Evolutionary conservation across 2,113 vertebrate species (phyloP).

Genomic region (Equus przewalskii): DNA sequence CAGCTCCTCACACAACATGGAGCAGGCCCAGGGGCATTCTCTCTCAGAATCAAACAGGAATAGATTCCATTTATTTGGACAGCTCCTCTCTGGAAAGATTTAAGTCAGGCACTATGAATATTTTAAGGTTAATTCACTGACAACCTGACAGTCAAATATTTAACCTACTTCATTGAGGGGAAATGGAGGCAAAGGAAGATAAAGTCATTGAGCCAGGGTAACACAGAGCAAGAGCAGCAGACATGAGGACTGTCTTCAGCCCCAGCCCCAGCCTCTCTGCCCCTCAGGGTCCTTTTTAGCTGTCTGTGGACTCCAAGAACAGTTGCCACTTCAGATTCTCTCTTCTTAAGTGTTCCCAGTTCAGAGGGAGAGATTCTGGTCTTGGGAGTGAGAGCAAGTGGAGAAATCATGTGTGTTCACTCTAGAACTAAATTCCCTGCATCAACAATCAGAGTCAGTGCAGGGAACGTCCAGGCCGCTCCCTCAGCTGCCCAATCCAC

Average conservation of each 20-base stretch:
- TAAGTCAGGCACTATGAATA: neutral
- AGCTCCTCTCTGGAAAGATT: neutral
- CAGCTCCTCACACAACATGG: rapidly evolving
- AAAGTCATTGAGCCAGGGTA: neutral
- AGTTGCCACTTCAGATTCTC: neutral
- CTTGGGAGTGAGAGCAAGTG: neutral
- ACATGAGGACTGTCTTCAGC: too few species aligned
- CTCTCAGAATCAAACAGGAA: too few species aligned
- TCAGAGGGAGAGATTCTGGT: neutral
- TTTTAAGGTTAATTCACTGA: neutral
- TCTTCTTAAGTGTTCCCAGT: neutral
- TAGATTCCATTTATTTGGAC: neutral
- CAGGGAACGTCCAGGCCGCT: neutral
- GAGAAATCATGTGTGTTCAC: neutral
- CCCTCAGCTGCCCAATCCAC: rapidly evolving
- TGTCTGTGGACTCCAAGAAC: neutral
- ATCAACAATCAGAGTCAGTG: neutral
- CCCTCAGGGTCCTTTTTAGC: rapidly evolving
- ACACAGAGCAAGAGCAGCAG: neutral
- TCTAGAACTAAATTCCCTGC: neutral
- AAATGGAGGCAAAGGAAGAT: neutral
- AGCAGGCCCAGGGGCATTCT: too few species aligned
- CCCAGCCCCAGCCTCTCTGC: neutral
- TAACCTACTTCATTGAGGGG: too few species aligned
- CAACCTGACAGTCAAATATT: too few species aligned